Evolutionary conservation across 1,140 invertebrate species (phyloP).

Genomic region (Temnothorax curvispinosus): DNA sequence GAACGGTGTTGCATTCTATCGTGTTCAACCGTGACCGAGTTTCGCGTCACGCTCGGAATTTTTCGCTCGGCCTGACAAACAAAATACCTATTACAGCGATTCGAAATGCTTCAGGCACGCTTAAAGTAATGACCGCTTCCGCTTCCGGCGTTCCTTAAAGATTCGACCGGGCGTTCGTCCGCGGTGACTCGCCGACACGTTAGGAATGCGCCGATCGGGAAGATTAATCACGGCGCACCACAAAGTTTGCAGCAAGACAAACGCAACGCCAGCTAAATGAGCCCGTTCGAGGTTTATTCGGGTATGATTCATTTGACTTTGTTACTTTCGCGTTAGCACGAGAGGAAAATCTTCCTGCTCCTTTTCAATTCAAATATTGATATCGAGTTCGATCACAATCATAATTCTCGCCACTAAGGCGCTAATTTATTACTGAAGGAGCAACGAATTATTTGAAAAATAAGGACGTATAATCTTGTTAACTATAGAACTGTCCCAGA

Average conservation of each 20-base stretch:
- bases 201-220: slow-evolving; percentile 53
- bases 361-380: slow-evolving; percentile 41
- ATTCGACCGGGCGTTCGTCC: not conserved
- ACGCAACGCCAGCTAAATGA: slow-evolving; percentile 32
- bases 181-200: slow-evolving; percentile 20
- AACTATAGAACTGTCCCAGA: not conserved
- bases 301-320: slow-evolving; percentile 31
- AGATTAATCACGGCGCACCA: slow-evolving; percentile 71
- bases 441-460: not conserved
- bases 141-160: slow-evolving; percentile 34
- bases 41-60: slow-evolving; percentile 34
- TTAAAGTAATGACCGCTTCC: slow-evolving; percentile 44
- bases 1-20: slow-evolving; percentile 2
- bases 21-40: slow-evolving; percentile 23
- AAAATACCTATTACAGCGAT: slow-evolving; percentile 29
- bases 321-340: slow-evolving; percentile 1
- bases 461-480: not conserved
- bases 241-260: slow-evolving; percentile 59
- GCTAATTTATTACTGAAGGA: not conserved
- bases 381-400: not conserved
- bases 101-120: slow-evolving; percentile 21
- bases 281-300: slow-evolving; percentile 36
- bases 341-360: not conserved
- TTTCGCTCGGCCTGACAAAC: slow-evolving; percentile 6
- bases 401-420: not conserved